These are phyloP conservation scores for Tenthredo amoena DNA, from an alignment of 2,888 invertebrate genomes.

Conservation along the genomic window DNA sequence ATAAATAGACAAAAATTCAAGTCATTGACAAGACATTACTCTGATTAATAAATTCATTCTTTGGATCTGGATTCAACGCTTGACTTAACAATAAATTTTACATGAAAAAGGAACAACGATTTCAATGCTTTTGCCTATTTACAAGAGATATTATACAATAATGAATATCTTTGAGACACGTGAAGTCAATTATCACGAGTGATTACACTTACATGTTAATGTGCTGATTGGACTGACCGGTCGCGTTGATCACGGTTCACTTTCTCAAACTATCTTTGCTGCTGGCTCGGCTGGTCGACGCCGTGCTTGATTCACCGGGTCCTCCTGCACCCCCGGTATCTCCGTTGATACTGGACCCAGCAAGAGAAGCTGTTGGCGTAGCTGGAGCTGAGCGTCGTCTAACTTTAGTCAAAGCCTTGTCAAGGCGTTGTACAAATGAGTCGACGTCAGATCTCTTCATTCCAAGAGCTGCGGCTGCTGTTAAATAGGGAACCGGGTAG, in stretches of 20 bases:
- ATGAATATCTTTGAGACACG: conserved; percentile 30
- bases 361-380: conserved; percentile 74
- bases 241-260: conserved; percentile 77
- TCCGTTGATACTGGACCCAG: conserved; percentile 75
- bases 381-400: conserved; percentile 74
- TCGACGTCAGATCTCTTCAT: conserved; percentile 85
- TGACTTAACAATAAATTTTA: not conserved
- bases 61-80: not conserved
- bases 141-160: conserved; percentile 17
- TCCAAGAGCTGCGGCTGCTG: conserved; percentile 87
- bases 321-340: conserved; percentile 72
- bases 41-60: not conserved
- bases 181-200: conserved; percentile 58
- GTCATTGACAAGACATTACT: not conserved
- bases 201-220: conserved; percentile 70
- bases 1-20: conserved; percentile 25
- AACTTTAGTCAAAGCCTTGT: conserved; percentile 80
- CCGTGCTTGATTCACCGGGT: conserved; percentile 74
- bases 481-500: conserved; percentile 84
- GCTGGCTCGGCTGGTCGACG: conserved; percentile 75
- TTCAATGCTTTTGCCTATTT: conserved; percentile 7
- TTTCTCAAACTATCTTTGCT: conserved; percentile 75
- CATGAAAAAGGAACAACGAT: not conserved
- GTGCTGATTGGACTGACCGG: conserved; percentile 75
- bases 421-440: conserved; percentile 83